These are phyloP conservation scores for Antennarius maculatus DNA, from an alignment of 2,797 vertebrate genomes.

Conservation along the genomic window DNA sequence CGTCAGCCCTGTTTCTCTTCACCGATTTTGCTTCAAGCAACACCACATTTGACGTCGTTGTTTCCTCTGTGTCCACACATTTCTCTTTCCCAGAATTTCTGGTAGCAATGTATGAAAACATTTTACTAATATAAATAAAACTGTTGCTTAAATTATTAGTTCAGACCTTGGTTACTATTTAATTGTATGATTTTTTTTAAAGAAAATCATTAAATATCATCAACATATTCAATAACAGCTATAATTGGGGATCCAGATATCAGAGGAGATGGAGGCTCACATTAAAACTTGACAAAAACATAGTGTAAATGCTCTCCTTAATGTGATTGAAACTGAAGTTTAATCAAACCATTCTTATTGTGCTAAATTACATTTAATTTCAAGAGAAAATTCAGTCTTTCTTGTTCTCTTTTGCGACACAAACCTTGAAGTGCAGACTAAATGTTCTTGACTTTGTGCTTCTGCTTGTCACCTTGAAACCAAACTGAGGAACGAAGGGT, in stretches of 20 bases:
- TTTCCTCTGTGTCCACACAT: conserved; percentile 30
- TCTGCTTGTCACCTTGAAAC: conserved; percentile 7
- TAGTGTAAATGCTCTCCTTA: not conserved
- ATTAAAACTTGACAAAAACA: conserved; percentile 1
- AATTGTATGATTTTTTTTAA: conserved; percentile 25
- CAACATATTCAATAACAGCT: conserved; percentile 21
- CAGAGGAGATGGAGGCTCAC: conserved; percentile 13
- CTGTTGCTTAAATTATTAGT: conserved; percentile 16
- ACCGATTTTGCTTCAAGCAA: conserved; percentile 59
- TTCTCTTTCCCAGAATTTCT: conserved; percentile 44
- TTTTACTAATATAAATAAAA: too few relatives aligned
- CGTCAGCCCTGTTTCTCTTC: conserved; percentile 67
- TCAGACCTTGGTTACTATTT: conserved; percentile 12
- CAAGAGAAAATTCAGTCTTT: not conserved
- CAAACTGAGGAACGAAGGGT: conserved; percentile 14
- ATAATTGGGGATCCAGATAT: conserved; percentile 3
- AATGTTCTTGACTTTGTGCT: not conserved
- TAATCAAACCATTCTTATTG: not conserved
- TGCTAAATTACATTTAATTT: not conserved
- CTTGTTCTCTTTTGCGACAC: not conserved
- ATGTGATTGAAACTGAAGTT: not conserved
- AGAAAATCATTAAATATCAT: conserved; percentile 2
- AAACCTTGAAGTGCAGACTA: conserved; percentile 2
- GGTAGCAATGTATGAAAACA: conserved; percentile 3
- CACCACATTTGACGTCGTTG: conserved; percentile 59